Evolutionary conservation across 2,888 invertebrate genomes (phyloP).

Genomic region (Eledone cirrhosa): DNA sequence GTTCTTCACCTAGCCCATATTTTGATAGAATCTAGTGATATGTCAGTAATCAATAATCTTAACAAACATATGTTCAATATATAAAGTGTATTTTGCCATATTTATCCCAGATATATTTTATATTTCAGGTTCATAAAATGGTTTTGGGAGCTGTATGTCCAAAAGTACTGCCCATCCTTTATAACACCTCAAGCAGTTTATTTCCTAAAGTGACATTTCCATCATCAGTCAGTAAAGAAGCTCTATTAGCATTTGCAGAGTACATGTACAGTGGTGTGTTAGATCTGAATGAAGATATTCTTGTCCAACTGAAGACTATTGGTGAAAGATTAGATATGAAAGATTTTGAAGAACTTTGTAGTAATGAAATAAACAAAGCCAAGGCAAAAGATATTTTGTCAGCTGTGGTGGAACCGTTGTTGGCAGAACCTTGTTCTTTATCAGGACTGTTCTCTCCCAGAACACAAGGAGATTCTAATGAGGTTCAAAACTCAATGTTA

Average conservation of each 20-base stretch:
- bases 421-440: slow-evolving; percentile 14
- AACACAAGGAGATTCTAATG: slow-evolving; percentile 3
- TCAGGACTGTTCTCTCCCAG: background rate
- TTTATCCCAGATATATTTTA: background rate
- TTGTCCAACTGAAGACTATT: slow-evolving; percentile 7
- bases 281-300: slow-evolving; percentile 19
- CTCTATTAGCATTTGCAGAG: slow-evolving; percentile 22
- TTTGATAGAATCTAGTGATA: too few species aligned
- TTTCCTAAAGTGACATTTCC: slow-evolving; percentile 23
- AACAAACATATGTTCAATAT: too few species aligned
- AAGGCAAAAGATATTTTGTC: background rate
- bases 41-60: too few species aligned
- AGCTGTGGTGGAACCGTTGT: slow-evolving; percentile 4
- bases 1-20: too few species aligned
- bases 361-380: slow-evolving; percentile 13
- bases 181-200: background rate
- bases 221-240: slow-evolving; percentile 15
- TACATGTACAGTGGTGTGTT: slow-evolving; percentile 22
- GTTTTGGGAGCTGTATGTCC: slow-evolving; percentile 20
- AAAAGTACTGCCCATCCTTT: slow-evolving; percentile 5
- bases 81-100: too few species aligned
- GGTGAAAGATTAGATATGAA: slow-evolving; percentile 13
- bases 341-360: slow-evolving; percentile 22
- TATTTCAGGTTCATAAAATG: slow-evolving; percentile 22
- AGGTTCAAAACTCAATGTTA: background rate